Base-by-base conservation (phyloP, 2,113 vertebrate genomes). In the Pteruthius melanotis region DNA sequence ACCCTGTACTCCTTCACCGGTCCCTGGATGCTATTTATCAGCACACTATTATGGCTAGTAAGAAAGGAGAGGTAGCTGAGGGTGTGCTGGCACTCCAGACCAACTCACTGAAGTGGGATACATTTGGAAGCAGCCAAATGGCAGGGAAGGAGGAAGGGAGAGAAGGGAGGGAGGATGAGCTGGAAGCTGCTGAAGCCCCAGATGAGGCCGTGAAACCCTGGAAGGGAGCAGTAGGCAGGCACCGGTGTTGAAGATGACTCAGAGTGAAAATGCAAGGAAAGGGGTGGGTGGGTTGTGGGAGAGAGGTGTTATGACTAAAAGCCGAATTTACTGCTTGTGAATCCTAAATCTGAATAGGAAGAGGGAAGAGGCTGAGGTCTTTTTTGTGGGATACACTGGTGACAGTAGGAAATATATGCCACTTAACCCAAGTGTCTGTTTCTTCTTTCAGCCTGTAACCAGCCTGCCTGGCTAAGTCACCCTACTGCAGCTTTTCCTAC, bases 241-340 rank as follows among this genome's bases (percentile, higher is more conserved):
- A 88, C 68, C 22, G 4, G 82, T 61, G 88, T 42, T 89, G 88
- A 88, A 90, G 93, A 97, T 97, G 96, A 96, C 94, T 97, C 96
- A 96, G 91, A 96, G 77, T 52, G 90, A 95, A 95, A 96, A 93
- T 66, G 92, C 94, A 95, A 82, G 87, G 89, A 95, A 91, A 94
- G 89, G 45, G 83, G 93, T 96, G 91, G 94, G 92, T 91, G 95
- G 89, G 40, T 84, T 69, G 94, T 92, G 90, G 92, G 95, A 89
- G 94, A 91, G 90, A 97, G 86, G 95, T 96, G 95, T 95, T 96
- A 94, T 96, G 95, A 96, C 95, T 94, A 96, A 95, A 96, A 93
- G 33, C 87, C 11, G 54, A 94, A 93, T 95, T 96, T 96, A 95
- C 77, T 83, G 95, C 91, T 57, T 91, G 69, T n/a, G 81, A 96